These are phyloP conservation scores for Epirrita christyi DNA, from an alignment of 2,888 invertebrate genomes.

Conservation along the genomic window DNA sequence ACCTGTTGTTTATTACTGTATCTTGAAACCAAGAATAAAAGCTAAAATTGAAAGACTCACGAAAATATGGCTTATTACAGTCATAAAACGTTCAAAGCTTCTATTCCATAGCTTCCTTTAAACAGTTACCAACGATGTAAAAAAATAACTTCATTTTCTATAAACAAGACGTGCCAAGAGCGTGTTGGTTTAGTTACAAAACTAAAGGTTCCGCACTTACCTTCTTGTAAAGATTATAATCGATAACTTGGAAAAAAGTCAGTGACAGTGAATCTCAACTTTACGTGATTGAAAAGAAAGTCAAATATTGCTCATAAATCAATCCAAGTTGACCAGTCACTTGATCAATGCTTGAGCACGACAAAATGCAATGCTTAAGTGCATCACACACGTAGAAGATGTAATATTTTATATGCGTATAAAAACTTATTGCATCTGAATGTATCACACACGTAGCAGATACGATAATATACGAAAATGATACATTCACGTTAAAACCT, in stretches of 20 bases:
- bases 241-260: background rate
- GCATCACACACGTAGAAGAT: too few relatives aligned
- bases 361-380: too few relatives aligned
- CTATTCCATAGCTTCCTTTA: constrained; percentile 35
- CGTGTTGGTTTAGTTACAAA: background rate
- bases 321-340: too few relatives aligned
- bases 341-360: too few relatives aligned
- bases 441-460: too few relatives aligned
- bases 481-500: too few relatives aligned
- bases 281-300: too few relatives aligned
- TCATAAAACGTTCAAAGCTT: constrained; percentile 36
- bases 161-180: constrained; percentile 38
- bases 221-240: background rate
- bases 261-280: too few relatives aligned
- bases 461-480: too few relatives aligned
- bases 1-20: background rate
- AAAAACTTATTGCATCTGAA: too few relatives aligned
- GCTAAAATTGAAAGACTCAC: constrained; percentile 35
- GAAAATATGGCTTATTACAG: constrained; percentile 24
- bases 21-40: constrained; percentile 18
- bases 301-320: too few relatives aligned
- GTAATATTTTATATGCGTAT: too few relatives aligned
- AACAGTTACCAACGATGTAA: constrained; percentile 43
- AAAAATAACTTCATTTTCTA: constrained; percentile 47
- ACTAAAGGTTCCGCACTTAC: constrained; percentile 4